phyloP scores from a whole-genome alignment of 1,140 invertebrate genomes.

The Eupristina koningsbergeri region DNA sequence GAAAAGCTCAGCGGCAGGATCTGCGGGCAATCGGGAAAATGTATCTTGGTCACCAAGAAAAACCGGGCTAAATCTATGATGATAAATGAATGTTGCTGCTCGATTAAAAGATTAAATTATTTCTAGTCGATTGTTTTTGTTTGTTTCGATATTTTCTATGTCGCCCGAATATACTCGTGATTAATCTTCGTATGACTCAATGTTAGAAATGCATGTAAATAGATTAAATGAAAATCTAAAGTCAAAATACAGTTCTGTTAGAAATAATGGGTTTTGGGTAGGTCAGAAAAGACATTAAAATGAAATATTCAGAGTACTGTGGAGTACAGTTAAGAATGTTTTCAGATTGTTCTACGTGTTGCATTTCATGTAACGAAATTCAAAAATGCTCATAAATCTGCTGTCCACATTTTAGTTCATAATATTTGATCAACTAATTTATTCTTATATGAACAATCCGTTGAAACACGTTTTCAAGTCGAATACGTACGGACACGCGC shows the following conservation, averaged over 20 bases:
- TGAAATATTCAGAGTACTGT: neutral
- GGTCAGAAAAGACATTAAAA: neutral
- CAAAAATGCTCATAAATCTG: conserved; percentile 6
- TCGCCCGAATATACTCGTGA: neutral
- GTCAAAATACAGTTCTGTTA: neutral
- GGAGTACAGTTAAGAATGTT: neutral
- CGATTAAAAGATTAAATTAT: neutral
- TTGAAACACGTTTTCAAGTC: neutral
- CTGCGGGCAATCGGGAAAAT: conserved; percentile 51
- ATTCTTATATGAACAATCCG: neutral
- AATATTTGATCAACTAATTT: neutral
- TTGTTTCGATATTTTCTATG: too few relatives aligned
- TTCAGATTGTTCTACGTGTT: neutral
- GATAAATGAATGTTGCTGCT: too few relatives aligned
- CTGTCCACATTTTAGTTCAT: neutral
- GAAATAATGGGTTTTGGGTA: neutral
- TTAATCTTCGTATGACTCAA: neutral
- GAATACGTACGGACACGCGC: neutral
- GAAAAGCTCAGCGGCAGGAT: conserved; percentile 67
- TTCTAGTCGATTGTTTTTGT: too few relatives aligned
- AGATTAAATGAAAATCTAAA: neutral
- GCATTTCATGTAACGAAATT: neutral
- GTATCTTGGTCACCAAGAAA: too few relatives aligned
- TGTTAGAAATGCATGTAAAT: neutral
- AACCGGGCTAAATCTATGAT: neutral